These are phyloP conservation scores for Cephalophus harveyi DNA, from an alignment of 2,113 vertebrate genomes.

Conservation along the genomic window DNA sequence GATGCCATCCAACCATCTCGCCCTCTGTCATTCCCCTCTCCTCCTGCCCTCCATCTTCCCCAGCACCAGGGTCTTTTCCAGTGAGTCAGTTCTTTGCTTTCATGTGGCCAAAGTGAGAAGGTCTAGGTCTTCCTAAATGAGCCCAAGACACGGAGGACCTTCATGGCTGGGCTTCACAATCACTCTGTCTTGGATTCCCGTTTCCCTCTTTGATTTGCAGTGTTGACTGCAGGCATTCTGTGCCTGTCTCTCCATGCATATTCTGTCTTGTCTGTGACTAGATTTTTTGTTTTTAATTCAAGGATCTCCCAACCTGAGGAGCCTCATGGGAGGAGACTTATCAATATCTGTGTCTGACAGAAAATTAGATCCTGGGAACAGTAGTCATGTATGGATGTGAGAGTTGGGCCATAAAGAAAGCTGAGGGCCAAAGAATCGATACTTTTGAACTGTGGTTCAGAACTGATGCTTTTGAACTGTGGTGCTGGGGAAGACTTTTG, in stretches of 20 bases:
- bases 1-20: neutral
- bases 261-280: neutral
- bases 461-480: neutral
- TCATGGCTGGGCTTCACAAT: fast-evolving
- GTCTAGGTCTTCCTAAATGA: neutral
- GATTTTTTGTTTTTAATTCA: neutral
- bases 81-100: neutral
- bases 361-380: neutral
- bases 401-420: neutral
- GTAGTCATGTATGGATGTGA: neutral
- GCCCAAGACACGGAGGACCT: fast-evolving
- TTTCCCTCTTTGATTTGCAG: fast-evolving
- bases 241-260: fast-evolving
- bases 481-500: neutral
- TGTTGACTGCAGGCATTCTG: fast-evolving
- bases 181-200: fast-evolving
- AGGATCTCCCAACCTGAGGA: neutral
- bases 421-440: neutral
- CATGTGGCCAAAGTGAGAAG: neutral
- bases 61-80: neutral
- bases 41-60: neutral
- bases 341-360: neutral
- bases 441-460: neutral
- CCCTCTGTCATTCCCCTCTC: neutral
- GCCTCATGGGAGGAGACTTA: fast-evolving